Conservation (phyloP, 2,888 invertebrate species). For the Netelia fuscicornis region DNA sequence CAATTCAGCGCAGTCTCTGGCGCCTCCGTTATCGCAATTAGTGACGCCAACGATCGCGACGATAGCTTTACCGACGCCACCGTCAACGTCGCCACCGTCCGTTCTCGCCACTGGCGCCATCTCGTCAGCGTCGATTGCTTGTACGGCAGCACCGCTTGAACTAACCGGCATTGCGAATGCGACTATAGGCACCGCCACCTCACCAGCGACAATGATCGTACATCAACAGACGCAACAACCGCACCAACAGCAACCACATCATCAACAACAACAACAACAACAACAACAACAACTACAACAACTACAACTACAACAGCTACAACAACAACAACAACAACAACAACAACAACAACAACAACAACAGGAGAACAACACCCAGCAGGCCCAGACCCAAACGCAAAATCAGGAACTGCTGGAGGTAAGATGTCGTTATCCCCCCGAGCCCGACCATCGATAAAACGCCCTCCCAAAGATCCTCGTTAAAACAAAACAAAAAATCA, state of each 20-base stretch:
- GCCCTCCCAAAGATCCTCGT: constrained; percentile 15
- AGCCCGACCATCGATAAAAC: constrained; percentile 17
- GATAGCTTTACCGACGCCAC: constrained; percentile 63
- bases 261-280: constrained; percentile 46
- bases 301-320: constrained; percentile 62
- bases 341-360: constrained; percentile 59
- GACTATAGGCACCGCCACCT: constrained; percentile 24
- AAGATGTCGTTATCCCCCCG: constrained; percentile 79
- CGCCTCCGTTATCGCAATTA: constrained; percentile 36
- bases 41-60: constrained; percentile 51
- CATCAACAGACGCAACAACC: constrained; percentile 13
- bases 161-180: constrained; percentile 8
- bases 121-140: constrained; percentile 18
- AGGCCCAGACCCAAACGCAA: constrained; percentile 83
- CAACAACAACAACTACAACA: constrained; percentile 55
- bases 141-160: constrained; percentile 29
- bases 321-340: constrained; percentile 47
- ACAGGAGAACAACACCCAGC: constrained; percentile 80
- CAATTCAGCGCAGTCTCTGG: constrained; percentile 22
- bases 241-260: constrained; percentile 6
- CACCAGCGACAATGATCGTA: constrained; percentile 35
- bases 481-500: constrained; percentile 13
- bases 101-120: constrained; percentile 31
- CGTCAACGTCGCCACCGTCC: constrained; percentile 59
- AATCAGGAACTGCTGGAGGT: constrained; percentile 84